These are phyloP conservation scores for Meiosimyza decipiens DNA, from an alignment of 2,888 invertebrate species.

Conservation along the genomic window DNA sequence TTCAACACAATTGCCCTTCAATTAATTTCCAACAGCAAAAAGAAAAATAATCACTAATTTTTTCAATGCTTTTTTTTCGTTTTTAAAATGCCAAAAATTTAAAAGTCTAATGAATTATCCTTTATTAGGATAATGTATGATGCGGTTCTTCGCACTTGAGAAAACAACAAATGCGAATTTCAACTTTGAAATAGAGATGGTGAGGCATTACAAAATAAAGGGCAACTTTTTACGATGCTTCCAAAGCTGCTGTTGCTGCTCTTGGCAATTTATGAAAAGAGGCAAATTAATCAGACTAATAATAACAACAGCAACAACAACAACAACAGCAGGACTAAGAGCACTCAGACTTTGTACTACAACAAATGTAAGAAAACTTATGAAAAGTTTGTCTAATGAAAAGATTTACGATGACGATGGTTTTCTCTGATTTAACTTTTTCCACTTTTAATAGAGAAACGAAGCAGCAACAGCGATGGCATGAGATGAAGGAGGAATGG, in stretches of 20 bases:
- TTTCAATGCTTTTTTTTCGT: constrained; percentile 2
- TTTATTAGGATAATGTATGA: constrained; percentile 66
- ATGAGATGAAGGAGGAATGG: neutral
- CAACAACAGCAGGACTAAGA: neutral
- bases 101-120: constrained; percentile 65
- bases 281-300: constrained; percentile 68
- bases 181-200: neutral
- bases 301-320: constrained; percentile 57
- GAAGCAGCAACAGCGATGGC: neutral
- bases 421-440: constrained; percentile 28
- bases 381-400: constrained; percentile 67
- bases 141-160: constrained; percentile 55
- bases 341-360: neutral
- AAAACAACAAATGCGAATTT: neutral
- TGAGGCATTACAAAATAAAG: neutral
- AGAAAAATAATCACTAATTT: no score
- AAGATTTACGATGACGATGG: constrained; percentile 63
- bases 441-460: constrained; percentile 21
- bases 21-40: no score
- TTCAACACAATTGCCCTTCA: no score
- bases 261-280: constrained; percentile 67
- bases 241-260: constrained; percentile 41
- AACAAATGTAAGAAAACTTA: constrained; percentile 49
- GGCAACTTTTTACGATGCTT: constrained; percentile 24
- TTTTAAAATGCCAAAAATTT: constrained; percentile 61